Evolutionary conservation across 2,797 vertebrate species (phyloP).

Genomic region (Babyrousa celebensis): DNA sequence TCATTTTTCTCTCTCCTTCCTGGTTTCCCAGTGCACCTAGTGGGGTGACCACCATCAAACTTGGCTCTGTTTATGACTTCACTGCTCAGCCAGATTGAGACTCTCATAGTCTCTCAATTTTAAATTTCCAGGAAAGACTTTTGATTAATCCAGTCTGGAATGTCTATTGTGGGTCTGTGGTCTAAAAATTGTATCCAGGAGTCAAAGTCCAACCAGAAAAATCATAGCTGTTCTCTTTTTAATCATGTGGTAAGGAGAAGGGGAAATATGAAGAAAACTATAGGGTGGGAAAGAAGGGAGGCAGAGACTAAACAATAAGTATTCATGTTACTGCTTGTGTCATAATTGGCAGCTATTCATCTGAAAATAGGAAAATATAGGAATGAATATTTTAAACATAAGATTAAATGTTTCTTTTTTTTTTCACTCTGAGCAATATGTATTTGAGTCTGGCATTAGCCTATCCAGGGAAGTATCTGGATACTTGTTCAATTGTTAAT

Average conservation of each 20-base stretch:
- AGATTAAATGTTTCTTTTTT: background rate
- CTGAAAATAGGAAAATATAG: background rate
- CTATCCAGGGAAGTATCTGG: background rate
- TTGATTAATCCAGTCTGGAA: background rate
- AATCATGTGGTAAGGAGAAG: background rate
- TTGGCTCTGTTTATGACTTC: background rate
- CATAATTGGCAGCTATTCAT: background rate
- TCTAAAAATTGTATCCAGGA: background rate
- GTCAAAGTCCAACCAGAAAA: background rate
- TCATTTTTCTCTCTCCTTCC: background rate
- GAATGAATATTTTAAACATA: slow-evolving; percentile 7
- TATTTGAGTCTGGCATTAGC: background rate
- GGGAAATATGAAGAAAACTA: background rate
- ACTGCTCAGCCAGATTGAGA: background rate
- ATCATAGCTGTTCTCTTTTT: background rate
- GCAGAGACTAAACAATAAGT: background rate
- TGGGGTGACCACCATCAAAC: background rate
- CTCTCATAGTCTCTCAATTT: background rate
- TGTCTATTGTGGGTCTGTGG: background rate
- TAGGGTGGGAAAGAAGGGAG: background rate
- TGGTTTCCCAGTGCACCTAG: background rate
- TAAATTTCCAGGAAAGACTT: background rate
- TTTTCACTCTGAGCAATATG: slow-evolving; percentile 8
- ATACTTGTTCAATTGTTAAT: background rate
- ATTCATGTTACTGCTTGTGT: background rate